These are phyloP conservation scores for Sebastolobus alascanus DNA, from an alignment of 2,797 vertebrate genomes.

Conservation along the genomic window DNA sequence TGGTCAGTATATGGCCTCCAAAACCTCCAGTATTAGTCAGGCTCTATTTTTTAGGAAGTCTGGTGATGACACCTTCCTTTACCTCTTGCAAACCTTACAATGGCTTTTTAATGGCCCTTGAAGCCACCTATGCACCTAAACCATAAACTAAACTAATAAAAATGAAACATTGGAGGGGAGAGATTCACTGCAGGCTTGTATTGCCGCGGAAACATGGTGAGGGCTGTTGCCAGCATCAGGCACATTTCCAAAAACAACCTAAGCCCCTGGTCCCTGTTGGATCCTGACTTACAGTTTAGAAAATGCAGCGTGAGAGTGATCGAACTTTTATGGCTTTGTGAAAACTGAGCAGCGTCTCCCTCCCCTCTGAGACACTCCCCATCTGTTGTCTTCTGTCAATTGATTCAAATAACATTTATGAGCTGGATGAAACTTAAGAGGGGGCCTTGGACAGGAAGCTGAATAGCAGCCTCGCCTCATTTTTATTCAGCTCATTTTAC, in stretches of 20 bases:
- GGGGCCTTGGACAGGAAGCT: background rate
- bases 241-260: conserved; percentile 33
- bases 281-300: conserved; percentile 27
- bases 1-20: background rate
- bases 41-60: background rate
- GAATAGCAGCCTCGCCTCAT: background rate
- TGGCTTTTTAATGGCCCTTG: conserved; percentile 34
- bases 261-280: background rate
- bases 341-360: conserved; percentile 1
- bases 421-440: conserved; percentile 6
- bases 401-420: conserved; percentile 37
- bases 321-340: conserved; percentile 35
- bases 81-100: conserved; percentile 1
- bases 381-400: conserved; percentile 42
- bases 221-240: conserved; percentile 22
- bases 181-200: conserved; percentile 14
- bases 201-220: background rate
- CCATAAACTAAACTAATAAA: conserved; percentile 26
- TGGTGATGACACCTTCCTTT: background rate
- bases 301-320: conserved; percentile 26
- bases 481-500: background rate
- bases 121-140: conserved; percentile 5
- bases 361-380: conserved; percentile 24
- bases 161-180: conserved; percentile 16
- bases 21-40: background rate